Evolutionary conservation across 64 coral and sea anemone species (phyloP), one percentile per base, ranked within the genome.

Genomic region (Dendrophyllia cribrosa): DNA sequence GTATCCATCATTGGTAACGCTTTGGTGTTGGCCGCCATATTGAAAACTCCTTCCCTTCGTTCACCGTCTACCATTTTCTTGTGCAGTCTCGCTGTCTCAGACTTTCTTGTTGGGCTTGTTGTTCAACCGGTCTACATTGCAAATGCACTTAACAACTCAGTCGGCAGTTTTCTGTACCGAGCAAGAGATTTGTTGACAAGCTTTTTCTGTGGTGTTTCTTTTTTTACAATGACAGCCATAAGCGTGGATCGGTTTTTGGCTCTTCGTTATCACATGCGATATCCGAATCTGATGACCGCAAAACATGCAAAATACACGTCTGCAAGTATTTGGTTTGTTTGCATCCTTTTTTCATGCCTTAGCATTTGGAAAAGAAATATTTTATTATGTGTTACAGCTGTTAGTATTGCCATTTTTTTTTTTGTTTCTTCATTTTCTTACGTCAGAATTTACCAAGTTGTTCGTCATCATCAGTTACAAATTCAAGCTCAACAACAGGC

Each of bases 21-120:
- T 66, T 66, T 84, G 17, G 80, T 84, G 20, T 47, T 84, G 22
- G 8, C n/a, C 8, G n/a, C 80, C 53, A 84, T 84, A 7, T 58
- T 84, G 16, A 46, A 23, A 47, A 64, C 53, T 6, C 77, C 77
- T 80, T 84, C 80, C 6, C 22, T 84, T 11, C 20, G 80, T 5
- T 64, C 14, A 16, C 80, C 80, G 16, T 84, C 58, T 44, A 84
- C 20, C 11, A 22, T 84, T 3, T 24, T 84, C 15, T 55, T 84
- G 0, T 84, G 80, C 9, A 64, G 58, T 34, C 19, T 84, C 34
- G 80, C 80, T 44, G 44, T 66, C 15, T 43, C 80, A 15, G 80
- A 84, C 21, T 66, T 84, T 20, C 43, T 84, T 8, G 80, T 84
- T 66, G 80, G 80, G 45, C 46, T 66, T 14, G 9, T 84, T 7